A percentile compares a stretch with the other conserved stretches of the same genome.
phyloP scores from a whole-genome alignment of 2,113 vertebrate genomes.

The Alexandromys fortis region DNA sequence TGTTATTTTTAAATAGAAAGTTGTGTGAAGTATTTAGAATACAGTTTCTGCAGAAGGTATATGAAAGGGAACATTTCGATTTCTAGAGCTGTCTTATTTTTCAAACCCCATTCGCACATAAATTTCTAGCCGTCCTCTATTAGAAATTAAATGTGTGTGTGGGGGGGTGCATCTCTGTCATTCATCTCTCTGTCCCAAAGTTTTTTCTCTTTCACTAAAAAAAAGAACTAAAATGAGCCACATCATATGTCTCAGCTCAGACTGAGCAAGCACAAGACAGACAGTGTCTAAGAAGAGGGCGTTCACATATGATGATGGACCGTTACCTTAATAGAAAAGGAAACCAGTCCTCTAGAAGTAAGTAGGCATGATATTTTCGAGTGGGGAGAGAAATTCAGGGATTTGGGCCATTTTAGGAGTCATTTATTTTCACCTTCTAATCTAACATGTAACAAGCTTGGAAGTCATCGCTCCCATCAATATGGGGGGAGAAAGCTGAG shows the following conservation, averaged over 20 bases:
- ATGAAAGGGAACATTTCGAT: constrained; percentile 18
- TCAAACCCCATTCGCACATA: neutral
- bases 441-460: neutral
- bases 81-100: constrained; percentile 26
- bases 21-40: neutral
- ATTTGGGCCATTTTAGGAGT: neutral
- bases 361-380: neutral
- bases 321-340: neutral
- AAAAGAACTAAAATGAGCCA: constrained; percentile 17
- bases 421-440: neutral
- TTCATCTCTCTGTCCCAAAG: neutral
- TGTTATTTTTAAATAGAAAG: neutral
- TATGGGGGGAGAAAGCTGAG: neutral
- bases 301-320: constrained; percentile 35
- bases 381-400: neutral
- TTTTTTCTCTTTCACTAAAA: constrained; percentile 33
- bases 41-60: neutral
- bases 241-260: neutral
- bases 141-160: neutral
- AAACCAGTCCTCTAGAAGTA: neutral
- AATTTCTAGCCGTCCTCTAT: constrained; percentile 16
- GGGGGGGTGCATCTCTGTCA: neutral
- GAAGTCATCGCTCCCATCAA: neutral
- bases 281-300: neutral
- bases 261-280: constrained; percentile 35